A percentile compares a stretch with the other conserved stretches of the same genome.
Evolutionary conservation across 2,113 vertebrate genomes (phyloP).

Genomic region (Hippocampus zosterae): DNA sequence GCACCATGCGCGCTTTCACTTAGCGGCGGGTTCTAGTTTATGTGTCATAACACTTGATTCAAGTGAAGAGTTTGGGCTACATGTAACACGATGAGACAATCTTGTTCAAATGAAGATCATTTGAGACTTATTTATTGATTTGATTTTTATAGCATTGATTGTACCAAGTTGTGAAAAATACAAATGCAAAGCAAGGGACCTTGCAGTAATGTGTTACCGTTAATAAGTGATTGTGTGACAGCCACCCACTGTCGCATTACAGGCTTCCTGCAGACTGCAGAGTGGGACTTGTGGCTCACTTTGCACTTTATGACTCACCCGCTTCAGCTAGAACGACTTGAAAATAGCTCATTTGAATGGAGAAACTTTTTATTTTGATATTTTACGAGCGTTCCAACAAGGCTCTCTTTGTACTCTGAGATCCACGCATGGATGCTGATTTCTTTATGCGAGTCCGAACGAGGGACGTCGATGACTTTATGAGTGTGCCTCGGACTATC

Average conservation of each 20-base stretch:
- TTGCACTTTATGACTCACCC: conserved; percentile 64
- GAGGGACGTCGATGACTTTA: neutral
- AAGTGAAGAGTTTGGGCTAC: neutral
- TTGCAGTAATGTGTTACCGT: conserved; percentile 45
- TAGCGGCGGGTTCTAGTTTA: neutral
- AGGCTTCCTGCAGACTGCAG: conserved; percentile 50
- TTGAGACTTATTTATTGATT: neutral
- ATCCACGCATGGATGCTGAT: conserved; percentile 17
- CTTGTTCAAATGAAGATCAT: neutral
- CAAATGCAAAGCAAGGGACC: conserved; percentile 26
- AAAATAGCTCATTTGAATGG: conserved; percentile 55
- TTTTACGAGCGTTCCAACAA: conserved; percentile 9
- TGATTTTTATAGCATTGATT: neutral
- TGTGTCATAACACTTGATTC: neutral
- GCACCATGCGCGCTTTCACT: neutral
- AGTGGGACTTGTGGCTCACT: conserved; percentile 42
- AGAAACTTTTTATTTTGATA: conserved; percentile 26
- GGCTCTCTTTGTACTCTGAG: conserved; percentile 6
- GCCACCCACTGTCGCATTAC: conserved; percentile 59
- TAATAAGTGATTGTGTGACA: conserved; percentile 62
- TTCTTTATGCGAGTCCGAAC: neutral
- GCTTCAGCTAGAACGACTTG: conserved; percentile 45
- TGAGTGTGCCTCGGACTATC: neutral
- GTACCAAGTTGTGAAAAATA: neutral
- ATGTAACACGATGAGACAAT: neutral